Evolutionary conservation across 2,797 vertebrate species (phyloP), one percentile per base, ranked within the genome.

Genomic region (Platalea minor): DNA sequence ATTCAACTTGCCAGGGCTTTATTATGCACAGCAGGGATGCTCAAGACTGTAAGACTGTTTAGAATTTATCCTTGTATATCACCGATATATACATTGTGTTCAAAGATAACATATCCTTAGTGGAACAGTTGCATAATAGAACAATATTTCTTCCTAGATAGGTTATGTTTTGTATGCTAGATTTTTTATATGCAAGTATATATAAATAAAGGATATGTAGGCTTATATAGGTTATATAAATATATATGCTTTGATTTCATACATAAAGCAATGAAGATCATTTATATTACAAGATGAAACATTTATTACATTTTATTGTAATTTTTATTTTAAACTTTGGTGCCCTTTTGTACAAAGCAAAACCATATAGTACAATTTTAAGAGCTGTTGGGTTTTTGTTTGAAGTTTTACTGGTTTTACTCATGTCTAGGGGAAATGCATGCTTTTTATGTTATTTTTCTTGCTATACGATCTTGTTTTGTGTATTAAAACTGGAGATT

Each of bases 61-160:
- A 16, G 91, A 29, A 65, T 63, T 89, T 70, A 54, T 39, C 70
- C 91, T 48, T 31, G 11, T 64, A 3, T 7, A 1, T 64, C 59
- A 37, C 35, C 31, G 63, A 2, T n/a, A 25, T 12, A 7, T 60
- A 16, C 13, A 2, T 54, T 10, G 16, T 20, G 61, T 33, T 64
- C 57, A 43, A 2, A 75, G 88, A 33, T 6, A 24, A 51, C 3
- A 1, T 2, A 59, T 8, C 81, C 82, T 88, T 48, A 90, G 63
- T 35, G 83, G 85, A 91, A 67, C 11, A 5, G 79, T 97, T 97
- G 94, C 94, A 2, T 97, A 96, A 97, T 70, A 78, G 72, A 89
- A 17, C 43, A 41, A 3, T 8, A 41, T 74, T 74, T 26, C 78
- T 76, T 87, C 77, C 74, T 57, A 31, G 79, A 28, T 72, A 61